Percentiles rank a stretch among this genome's conserved stretches.
phyloP scores from a whole-genome alignment of 1,140 invertebrate genomes.

The Drosophila obscura region DNA sequence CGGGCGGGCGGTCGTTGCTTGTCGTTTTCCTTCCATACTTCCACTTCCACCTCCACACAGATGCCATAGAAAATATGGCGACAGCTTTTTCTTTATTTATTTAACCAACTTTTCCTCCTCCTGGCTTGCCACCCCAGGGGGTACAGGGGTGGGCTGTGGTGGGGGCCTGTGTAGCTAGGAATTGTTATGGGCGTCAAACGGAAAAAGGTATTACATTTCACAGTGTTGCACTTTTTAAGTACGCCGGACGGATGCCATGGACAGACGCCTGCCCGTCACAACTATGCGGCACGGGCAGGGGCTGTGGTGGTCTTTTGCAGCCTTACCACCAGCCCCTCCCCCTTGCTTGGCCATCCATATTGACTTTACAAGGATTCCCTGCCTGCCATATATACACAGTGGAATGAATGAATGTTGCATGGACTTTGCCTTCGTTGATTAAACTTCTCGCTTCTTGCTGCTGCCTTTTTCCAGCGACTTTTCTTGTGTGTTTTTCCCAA shows the following conservation, averaged over 20 bases:
- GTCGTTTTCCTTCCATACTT: background rate
- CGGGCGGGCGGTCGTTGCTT: background rate
- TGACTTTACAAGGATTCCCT: constrained; percentile 63
- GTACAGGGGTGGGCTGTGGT: constrained; percentile 1
- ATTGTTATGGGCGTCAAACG: constrained; percentile 44
- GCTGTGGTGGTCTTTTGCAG: no score
- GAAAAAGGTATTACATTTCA: constrained; percentile 59
- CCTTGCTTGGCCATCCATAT: constrained; percentile 7
- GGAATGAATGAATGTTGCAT: background rate
- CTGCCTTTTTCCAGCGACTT: no score
- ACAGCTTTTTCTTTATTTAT: constrained; percentile 49
- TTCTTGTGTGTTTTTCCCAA: background rate
- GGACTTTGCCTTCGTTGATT: constrained; percentile 49
- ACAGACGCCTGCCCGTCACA: constrained; percentile 15
- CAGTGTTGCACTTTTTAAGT: constrained; percentile 54
- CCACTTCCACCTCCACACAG: background rate
- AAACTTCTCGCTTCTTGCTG: constrained; percentile 21
- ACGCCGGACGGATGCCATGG: constrained; percentile 15
- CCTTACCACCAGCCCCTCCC: background rate
- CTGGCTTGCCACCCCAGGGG: constrained; percentile 6
- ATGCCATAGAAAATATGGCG: constrained; percentile 63
- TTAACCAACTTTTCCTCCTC: constrained; percentile 25
- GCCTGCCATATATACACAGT: constrained; percentile 9
- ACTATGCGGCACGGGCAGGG: constrained; percentile 5
- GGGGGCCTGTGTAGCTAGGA: constrained; percentile 3